A percentile compares a stretch with the other conserved stretches of the same genome.
Evolutionary conservation across 1,140 invertebrate genomes (phyloP).

Genomic region (Saccostrea glomerata): DNA sequence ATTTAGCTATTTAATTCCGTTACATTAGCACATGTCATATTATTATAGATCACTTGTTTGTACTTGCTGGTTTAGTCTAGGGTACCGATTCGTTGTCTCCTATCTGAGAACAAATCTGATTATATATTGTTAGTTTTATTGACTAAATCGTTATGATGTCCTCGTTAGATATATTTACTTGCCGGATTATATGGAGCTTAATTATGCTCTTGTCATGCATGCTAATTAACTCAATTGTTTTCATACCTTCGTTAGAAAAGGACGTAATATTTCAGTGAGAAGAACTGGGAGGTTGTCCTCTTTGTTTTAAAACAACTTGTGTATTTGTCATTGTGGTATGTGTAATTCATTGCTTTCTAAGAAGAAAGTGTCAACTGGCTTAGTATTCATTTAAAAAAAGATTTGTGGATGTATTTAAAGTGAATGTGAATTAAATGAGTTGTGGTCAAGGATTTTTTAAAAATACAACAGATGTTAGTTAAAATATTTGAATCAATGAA

Average conservation of each 20-base stretch:
- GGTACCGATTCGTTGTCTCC: background rate
- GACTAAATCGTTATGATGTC: conserved; percentile 4
- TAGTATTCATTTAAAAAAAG: background rate
- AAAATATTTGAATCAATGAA: background rate
- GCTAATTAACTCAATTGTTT: conserved; percentile 26
- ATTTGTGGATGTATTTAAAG: background rate
- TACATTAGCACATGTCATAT: background rate
- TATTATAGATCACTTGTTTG: background rate
- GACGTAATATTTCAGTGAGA: background rate
- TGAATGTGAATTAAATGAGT: background rate
- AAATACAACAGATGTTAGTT: background rate
- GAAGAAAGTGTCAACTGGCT: background rate
- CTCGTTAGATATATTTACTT: background rate
- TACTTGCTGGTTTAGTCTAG: background rate
- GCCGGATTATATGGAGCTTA: background rate
- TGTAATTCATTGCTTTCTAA: background rate
- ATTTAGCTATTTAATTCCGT: too few species aligned
- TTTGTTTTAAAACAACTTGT: background rate
- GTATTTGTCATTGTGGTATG: background rate
- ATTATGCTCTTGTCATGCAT: conserved; percentile 11
- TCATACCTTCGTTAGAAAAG: background rate
- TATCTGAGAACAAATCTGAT: background rate
- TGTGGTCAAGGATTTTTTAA: background rate
- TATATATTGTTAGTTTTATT: background rate
- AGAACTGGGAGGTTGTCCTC: background rate